Evolutionary conservation across 2,888 invertebrate species (phyloP).

Genomic region (Ptychoptera contaminata): DNA sequence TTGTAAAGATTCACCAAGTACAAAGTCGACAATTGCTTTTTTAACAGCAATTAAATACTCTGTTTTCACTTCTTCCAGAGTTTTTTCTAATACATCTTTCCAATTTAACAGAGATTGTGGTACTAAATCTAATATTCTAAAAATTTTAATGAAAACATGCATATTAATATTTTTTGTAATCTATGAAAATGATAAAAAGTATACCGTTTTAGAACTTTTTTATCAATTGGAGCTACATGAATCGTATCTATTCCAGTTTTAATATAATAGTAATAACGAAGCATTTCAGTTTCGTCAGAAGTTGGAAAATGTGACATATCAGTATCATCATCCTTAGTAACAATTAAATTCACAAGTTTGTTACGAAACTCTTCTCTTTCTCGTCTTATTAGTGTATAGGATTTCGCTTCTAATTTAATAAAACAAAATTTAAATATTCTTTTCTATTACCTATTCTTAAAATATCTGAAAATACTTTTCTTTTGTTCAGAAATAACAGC

Average conservation of each 20-base stretch:
- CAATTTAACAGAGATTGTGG: constrained; percentile 46
- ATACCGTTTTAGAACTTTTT: constrained; percentile 45
- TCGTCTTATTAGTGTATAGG: constrained; percentile 49
- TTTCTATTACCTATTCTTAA: no score
- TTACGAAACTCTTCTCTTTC: constrained; percentile 72
- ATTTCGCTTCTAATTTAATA: constrained; percentile 40
- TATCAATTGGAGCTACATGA: constrained; percentile 72
- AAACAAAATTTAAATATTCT: no score
- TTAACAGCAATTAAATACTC: constrained; percentile 80
- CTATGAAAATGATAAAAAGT: background rate
- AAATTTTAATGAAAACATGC: constrained; percentile 11
- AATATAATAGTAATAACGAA: constrained; percentile 80
- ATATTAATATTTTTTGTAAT: background rate
- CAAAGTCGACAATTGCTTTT: constrained; percentile 84
- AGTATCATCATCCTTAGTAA: constrained; percentile 32
- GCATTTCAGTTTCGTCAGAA: constrained; percentile 47
- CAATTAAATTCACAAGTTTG: constrained; percentile 59
- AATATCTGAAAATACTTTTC: no score
- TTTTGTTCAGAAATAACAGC: no score
- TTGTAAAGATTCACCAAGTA: constrained; percentile 56
- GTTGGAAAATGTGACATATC: constrained; percentile 37
- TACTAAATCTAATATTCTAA: constrained; percentile 46
- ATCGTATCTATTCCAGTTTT: constrained; percentile 81
- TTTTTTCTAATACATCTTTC: constrained; percentile 38
- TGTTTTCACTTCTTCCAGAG: constrained; percentile 64